These are phyloP conservation scores for Anastrepha obliqua DNA, from an alignment of 1,140 invertebrate genomes.

Conservation along the genomic window DNA sequence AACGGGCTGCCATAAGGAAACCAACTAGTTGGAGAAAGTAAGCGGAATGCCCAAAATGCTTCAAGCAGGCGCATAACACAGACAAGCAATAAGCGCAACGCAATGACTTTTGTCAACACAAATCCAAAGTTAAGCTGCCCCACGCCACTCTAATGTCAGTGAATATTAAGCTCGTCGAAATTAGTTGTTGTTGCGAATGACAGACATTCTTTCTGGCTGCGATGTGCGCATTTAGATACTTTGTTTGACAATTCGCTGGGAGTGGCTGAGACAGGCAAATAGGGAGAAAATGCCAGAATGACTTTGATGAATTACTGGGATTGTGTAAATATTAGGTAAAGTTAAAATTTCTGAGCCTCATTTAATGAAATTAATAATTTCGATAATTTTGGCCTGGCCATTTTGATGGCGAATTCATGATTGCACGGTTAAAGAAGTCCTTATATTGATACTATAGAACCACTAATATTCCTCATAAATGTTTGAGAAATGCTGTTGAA, in stretches of 20 bases:
- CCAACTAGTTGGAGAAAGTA: not conserved
- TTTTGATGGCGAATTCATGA: too few species aligned
- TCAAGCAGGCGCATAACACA: not conserved
- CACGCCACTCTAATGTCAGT: not conserved
- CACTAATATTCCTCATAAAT: too few species aligned
- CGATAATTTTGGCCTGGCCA: too few species aligned
- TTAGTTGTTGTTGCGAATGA: not conserved
- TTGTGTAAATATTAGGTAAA: too few species aligned
- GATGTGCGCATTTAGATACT: not conserved
- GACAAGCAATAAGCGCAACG: not conserved
- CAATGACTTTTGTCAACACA: constrained; percentile 10
- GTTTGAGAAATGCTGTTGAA: too few species aligned
- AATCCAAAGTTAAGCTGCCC: not conserved
- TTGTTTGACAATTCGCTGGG: not conserved
- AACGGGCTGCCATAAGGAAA: not conserved
- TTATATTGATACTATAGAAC: too few species aligned
- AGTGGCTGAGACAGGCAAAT: not conserved
- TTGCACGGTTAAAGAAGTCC: too few species aligned
- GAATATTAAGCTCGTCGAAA: not conserved
- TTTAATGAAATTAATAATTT: too few species aligned
- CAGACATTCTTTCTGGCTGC: not conserved
- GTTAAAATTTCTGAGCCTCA: too few species aligned
- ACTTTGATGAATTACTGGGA: too few species aligned
- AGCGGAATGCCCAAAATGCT: too few species aligned
- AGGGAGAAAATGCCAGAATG: not conserved